Evolutionary conservation across 1,140 invertebrate genomes (phyloP), one percentile per base, ranked within the genome.

Genomic region (Conus betulinus): DNA sequence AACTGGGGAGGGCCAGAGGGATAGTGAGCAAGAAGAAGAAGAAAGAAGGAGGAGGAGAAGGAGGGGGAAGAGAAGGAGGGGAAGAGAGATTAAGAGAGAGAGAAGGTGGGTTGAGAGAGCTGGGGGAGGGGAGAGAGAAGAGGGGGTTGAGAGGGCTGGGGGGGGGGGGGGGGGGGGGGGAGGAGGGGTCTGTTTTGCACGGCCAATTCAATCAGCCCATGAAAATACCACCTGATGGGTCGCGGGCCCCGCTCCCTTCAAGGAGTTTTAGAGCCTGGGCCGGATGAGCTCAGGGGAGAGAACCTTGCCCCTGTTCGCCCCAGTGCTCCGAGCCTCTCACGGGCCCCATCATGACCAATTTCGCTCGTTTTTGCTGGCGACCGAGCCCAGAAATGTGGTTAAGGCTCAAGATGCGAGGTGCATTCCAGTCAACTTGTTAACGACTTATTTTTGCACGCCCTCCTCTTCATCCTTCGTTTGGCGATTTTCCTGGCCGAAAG

Each of bases 361-460:
- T 78, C 74, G 71, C 85, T 87, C 85, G 85, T 87, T 87, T 87
- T 87, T 87, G 85, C 85, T 25, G 51, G 51, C 25, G 71, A 78
- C 71, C 85, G 52, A 87, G 52, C 85, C 74, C 74, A 87, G 85
- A 87, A 87, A 87, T 87, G 85, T 87, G 53, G 85, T 87, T 87
- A 87, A 87, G 52, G 63, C 71, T 87, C 85, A 87, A 87, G 60
- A 87, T 87, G 85, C 85, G 85, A 25, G 85, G 20, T 87, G 85
- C 67, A 79, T 87, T 87, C 85, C 71, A 87, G 85, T 87, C 85
- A 87, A 87, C 85, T 87, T 87, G 85, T 87, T 78, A 87, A 53
- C 71, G 53, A 87, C 85, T 87, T 87, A 78, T 87, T 87, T 87
- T 87, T 78, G 85, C 85, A 78, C 85, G 85, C 85, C 27, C 82